Percentiles rank a stretch among this genome's conserved stretches.
Conservation (phyloP, 2,888 invertebrate species). For the Eupithecia dodoneata region DNA sequence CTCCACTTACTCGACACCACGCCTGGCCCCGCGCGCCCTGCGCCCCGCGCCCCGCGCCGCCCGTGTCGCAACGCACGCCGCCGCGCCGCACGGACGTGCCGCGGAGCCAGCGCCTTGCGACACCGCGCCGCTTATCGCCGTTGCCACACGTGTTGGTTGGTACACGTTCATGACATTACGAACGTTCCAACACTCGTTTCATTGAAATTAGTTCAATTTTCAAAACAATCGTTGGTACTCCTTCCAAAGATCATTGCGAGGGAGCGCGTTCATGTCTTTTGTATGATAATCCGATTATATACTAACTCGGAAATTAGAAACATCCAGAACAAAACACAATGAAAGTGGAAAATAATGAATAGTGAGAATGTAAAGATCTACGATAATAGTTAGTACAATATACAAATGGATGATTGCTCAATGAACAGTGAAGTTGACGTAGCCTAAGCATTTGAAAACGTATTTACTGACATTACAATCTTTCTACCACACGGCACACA, state of each 20-base stretch:
- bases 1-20: slow-evolving; percentile 24
- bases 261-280: slow-evolving; percentile 28
- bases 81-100: slow-evolving; percentile 42
- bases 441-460: too few relatives aligned
- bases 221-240: slow-evolving; percentile 10
- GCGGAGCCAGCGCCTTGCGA: slow-evolving; percentile 12
- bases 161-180: slow-evolving; percentile 26
- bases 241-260: not conserved
- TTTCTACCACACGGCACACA: too few relatives aligned
- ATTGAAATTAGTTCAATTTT: slow-evolving; percentile 20
- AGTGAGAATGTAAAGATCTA: too few relatives aligned
- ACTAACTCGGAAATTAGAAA: too few relatives aligned
- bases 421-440: too few relatives aligned
- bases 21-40: slow-evolving; percentile 48
- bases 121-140: slow-evolving; percentile 37
- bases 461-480: too few relatives aligned
- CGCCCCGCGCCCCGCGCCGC: not conserved
- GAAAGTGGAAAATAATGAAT: too few relatives aligned
- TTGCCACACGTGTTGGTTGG: slow-evolving; percentile 39
- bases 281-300: too few relatives aligned
- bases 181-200: slow-evolving; percentile 20
- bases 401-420: too few relatives aligned
- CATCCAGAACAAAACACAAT: too few relatives aligned
- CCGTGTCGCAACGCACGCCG: slow-evolving; percentile 39
- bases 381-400: too few relatives aligned